These are phyloP conservation scores for Philypnodon macrostomus DNA, from an alignment of 2,797 vertebrate genomes.

Conservation along the genomic window DNA sequence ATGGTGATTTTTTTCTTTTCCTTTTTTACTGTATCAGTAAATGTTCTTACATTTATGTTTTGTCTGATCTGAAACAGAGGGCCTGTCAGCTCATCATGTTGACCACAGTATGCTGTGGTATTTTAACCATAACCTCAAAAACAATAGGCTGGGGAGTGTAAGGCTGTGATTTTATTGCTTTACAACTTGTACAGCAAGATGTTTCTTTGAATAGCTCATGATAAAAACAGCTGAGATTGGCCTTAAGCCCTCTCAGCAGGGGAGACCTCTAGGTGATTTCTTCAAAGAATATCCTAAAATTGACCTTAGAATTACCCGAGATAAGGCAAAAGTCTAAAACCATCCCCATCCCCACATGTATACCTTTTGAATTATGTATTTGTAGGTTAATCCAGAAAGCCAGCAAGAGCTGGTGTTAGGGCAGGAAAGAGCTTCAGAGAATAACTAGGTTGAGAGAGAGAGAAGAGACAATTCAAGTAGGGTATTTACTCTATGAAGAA, in stretches of 20 bases:
- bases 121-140: constrained; percentile 16
- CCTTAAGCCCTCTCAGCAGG: constrained; percentile 1
- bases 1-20: constrained; percentile 31
- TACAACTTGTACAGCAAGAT: not conserved
- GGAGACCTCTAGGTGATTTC: constrained; percentile 14
- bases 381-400: constrained; percentile 21
- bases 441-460: constrained; percentile 14
- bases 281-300: not conserved
- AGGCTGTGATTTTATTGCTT: not conserved
- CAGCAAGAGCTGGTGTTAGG: constrained; percentile 20
- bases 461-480: constrained; percentile 29
- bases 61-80: constrained; percentile 24
- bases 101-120: constrained; percentile 21
- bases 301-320: not conserved
- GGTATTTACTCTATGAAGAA: constrained; percentile 55
- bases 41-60: constrained; percentile 58
- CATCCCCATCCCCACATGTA: constrained; percentile 21
- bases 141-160: not conserved
- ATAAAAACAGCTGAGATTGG: not conserved
- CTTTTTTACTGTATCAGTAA: constrained; percentile 70
- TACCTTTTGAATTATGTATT: not conserved
- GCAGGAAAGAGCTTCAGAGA: constrained; percentile 1
- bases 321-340: constrained; percentile 11
- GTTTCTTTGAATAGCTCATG: not conserved
- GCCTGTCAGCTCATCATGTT: constrained; percentile 46